These are phyloP conservation scores for Chymomyza costata DNA, from an alignment of 1,140 invertebrate genomes.

Conservation along the genomic window DNA sequence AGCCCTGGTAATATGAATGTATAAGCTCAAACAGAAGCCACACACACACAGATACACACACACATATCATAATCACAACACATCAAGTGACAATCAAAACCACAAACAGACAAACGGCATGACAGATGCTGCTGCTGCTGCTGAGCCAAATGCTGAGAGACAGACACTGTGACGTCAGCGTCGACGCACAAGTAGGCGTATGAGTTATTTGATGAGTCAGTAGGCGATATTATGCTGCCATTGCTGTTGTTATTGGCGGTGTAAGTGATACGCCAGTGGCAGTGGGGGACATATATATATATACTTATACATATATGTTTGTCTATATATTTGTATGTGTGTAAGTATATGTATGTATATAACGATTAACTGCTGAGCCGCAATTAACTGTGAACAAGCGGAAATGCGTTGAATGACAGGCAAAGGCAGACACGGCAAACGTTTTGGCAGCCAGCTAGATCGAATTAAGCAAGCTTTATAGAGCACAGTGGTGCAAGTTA, in stretches of 20 bases:
- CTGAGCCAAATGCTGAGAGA: too few species aligned
- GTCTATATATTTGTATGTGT: too few species aligned
- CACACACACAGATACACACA: conserved; percentile 9
- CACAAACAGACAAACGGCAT: conserved; percentile 70
- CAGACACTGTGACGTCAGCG: neutral
- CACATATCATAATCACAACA: conserved; percentile 65
- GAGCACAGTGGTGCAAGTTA: conserved; percentile 11
- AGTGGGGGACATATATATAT: too few species aligned
- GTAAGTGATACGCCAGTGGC: too few species aligned
- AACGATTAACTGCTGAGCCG: conserved; percentile 67
- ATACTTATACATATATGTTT: too few species aligned
- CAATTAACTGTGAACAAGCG: conserved; percentile 70
- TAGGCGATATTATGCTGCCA: too few species aligned
- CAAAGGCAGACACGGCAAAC: too few species aligned
- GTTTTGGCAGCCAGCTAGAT: too few species aligned
- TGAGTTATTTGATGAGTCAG: too few species aligned
- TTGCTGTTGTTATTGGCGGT: too few species aligned
- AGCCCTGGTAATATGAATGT: conserved; percentile 9
- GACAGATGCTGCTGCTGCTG: conserved; percentile 25
- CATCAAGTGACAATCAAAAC: conserved; percentile 73
- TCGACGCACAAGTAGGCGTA: too few species aligned
- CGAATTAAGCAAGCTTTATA: neutral
- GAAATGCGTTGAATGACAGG: conserved; percentile 57
- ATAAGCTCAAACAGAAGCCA: conserved; percentile 13
- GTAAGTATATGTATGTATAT: conserved; percentile 46